Percentiles rank a stretch among this genome's conserved stretches.
Conservation (phyloP, 2,888 invertebrate genomes). For the Choreutis nemorana region DNA sequence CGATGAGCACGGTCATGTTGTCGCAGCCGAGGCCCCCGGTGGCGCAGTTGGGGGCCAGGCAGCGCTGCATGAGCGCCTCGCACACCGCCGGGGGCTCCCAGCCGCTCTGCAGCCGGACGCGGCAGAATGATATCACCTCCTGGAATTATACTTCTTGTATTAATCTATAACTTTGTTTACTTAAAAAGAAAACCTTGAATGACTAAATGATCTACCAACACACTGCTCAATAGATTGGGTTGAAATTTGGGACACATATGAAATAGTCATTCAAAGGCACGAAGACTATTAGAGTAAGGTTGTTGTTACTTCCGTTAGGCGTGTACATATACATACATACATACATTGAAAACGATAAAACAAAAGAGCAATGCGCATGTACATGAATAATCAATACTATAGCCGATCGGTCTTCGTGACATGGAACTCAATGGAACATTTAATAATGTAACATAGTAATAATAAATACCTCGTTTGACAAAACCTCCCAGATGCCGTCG, state of each 20-base stretch:
- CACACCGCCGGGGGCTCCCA: conserved; percentile 95
- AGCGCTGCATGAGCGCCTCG: conserved; percentile 93
- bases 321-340: not conserved
- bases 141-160: conserved; percentile 19
- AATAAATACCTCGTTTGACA: conserved; percentile 89
- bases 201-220: too few species aligned
- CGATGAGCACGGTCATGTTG: conserved; percentile 97
- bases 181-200: too few species aligned
- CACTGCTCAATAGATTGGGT: too few species aligned
- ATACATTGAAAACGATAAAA: not conserved
- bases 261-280: too few species aligned
- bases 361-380: too few species aligned
- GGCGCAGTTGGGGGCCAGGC: conserved; percentile 96
- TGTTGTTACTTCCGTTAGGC: too few species aligned
- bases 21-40: conserved; percentile 98
- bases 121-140: conserved; percentile 92
- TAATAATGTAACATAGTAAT: conserved; percentile 12
- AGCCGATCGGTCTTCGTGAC: too few species aligned
- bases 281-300: too few species aligned
- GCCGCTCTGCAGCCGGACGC: conserved; percentile 79
- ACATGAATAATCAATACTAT: not conserved
- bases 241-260: too few species aligned
- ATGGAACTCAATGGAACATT: not conserved
- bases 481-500: conserved; percentile 99
- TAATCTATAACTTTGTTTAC: too few species aligned